Evolutionary conservation across 2,113 vertebrate species (phyloP), one percentile per base, ranked within the genome.

Genomic region (Pavo muticus): DNA sequence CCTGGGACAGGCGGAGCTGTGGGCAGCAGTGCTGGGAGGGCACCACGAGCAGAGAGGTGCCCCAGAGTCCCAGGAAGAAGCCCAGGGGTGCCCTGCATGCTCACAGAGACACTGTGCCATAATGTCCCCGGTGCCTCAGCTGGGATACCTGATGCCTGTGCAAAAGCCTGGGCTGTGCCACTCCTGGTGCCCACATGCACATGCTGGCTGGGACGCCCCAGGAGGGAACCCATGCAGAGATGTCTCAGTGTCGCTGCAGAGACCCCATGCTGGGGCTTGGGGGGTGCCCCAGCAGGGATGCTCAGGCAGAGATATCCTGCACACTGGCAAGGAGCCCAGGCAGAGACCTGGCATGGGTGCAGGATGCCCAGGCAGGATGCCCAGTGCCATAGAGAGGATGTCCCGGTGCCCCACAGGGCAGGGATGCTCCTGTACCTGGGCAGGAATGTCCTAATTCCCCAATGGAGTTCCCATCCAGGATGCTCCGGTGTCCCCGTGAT

Each of bases 371-470:
- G n/a, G 27, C n/a, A n/a, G 64, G 71, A 10, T 52, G 57, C 20
- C 57, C 14, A 18, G 15, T 37, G 42, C 14, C 44, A 14, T 5
- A 1, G 7, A 2, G 0, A 32, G 16, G 40, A n/a, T n/a, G 32
- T 19, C 5, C 64, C 30, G 6, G 42, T 47, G 21, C 19, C 44
- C 15, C 16, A 37, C 12, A 10, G 8, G 42, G 40, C 54, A 39
- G 29, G 40, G 35, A 24, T 47, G 24, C 5, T 21, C 29, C 9
- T 12, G 39, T 11, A 27, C 23, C 42, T 6, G 7, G 24, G 56
- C 56, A 47, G 24, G 20, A 27, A 40, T 32, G 27, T 21, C 32
- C 44, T 23, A 7, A 5, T 45, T 9, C 14, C 27, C 14, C 6
- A 11, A 10, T 27, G 9, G 39, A 29, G 19, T 39, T n/a, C 29